These are phyloP conservation scores for Hesperia comma DNA, from an alignment of 2,888 invertebrate genomes.

Conservation along the genomic window DNA sequence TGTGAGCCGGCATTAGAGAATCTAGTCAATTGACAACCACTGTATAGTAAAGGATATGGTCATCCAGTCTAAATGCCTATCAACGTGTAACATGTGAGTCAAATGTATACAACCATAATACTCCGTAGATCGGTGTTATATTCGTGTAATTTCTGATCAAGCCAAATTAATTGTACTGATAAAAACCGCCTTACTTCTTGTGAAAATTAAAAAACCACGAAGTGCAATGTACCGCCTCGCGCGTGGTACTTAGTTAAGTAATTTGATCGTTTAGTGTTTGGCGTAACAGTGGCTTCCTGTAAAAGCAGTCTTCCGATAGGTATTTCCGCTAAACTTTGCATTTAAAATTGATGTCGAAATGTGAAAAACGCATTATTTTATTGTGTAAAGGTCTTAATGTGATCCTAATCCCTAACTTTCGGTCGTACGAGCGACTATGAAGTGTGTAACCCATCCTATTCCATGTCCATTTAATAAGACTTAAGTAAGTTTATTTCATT, in stretches of 20 bases:
- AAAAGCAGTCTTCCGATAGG: slow-evolving; percentile 83
- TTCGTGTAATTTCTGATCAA: slow-evolving; percentile 69
- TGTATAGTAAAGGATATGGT: background rate
- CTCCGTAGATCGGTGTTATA: slow-evolving; percentile 75
- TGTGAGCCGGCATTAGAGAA: background rate
- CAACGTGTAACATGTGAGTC: slow-evolving; percentile 53
- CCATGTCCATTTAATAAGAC: slow-evolving; percentile 42
- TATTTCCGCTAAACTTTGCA: slow-evolving; percentile 78
- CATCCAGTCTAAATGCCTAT: slow-evolving; percentile 44
- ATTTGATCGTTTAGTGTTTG: slow-evolving; percentile 72
- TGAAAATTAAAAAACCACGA: slow-evolving; percentile 67
- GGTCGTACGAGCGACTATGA: slow-evolving; percentile 41
- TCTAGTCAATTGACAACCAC: slow-evolving; percentile 1
- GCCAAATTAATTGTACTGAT: slow-evolving; percentile 82
- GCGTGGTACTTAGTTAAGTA: slow-evolving; percentile 78
- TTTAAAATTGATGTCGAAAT: slow-evolving; percentile 73
- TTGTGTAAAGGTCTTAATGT: slow-evolving; percentile 44
- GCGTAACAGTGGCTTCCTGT: slow-evolving; percentile 81
- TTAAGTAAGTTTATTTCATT: slow-evolving; percentile 53
- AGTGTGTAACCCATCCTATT: slow-evolving; percentile 44
- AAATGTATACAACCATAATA: slow-evolving; percentile 62
- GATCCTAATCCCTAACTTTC: slow-evolving; percentile 41
- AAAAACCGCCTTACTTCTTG: slow-evolving; percentile 78
- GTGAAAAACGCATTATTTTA: slow-evolving; percentile 47
- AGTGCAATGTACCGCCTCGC: slow-evolving; percentile 75